These are phyloP conservation scores for Sceloporus tristichus DNA, from an alignment of 2,113 vertebrate species.

Conservation along the genomic window DNA sequence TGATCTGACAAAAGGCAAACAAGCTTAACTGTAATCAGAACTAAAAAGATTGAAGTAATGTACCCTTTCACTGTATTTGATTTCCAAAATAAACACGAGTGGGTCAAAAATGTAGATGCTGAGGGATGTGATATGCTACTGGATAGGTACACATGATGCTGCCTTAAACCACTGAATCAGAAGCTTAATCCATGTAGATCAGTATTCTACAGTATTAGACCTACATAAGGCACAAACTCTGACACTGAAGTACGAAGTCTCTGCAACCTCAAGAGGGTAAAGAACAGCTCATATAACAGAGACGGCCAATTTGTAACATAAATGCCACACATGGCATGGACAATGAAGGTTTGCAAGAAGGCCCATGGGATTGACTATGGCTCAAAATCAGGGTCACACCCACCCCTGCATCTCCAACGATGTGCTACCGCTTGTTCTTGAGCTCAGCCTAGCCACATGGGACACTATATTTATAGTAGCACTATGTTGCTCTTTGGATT, in stretches of 20 bases:
- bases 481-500: neutral
- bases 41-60: neutral
- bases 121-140: neutral
- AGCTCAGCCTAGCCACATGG: neutral
- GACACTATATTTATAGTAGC: neutral
- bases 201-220: neutral
- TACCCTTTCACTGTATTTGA: neutral
- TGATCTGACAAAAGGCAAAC: constrained; percentile 16
- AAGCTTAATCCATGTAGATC: neutral
- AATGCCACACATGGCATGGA: too few relatives aligned
- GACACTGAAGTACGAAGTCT: neutral
- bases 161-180: neutral
- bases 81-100: neutral
- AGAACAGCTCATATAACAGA: neutral
- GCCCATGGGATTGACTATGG: neutral
- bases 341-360: neutral
- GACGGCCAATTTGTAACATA: neutral
- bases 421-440: neutral
- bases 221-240: neutral
- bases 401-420: neutral
- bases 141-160: neutral
- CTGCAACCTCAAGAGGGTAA: neutral
- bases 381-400: neutral
- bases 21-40: neutral
- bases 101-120: neutral